Evolutionary conservation across 2,113 vertebrate genomes (phyloP).

Genomic region (human (Homo sapiens)): GRCh38 chr11:10789001-10789500

Average conservation of each 20-base stretch:
- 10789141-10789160: not conserved
- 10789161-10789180: not conserved
- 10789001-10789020: not conserved
- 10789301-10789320: not conserved
- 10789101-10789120: not conserved
- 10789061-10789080: not conserved
- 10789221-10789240: not conserved
- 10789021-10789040: not conserved
- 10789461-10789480: not conserved
- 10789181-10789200: not conserved
- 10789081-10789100: not conserved
- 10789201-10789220: not conserved
- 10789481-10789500: not conserved
- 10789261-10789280: not conserved
- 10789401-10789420: not conserved
- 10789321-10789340: not conserved
- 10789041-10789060: not conserved
- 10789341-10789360: not conserved
- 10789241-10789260: not conserved
- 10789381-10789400: not conserved
- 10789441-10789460: not conserved
- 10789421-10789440: not conserved
- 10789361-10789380: not conserved
- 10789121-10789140: not conserved
- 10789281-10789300: not conserved